These are phyloP conservation scores for Pithys albifrons DNA, from an alignment of 2,113 vertebrate species.

Conservation along the genomic window DNA sequence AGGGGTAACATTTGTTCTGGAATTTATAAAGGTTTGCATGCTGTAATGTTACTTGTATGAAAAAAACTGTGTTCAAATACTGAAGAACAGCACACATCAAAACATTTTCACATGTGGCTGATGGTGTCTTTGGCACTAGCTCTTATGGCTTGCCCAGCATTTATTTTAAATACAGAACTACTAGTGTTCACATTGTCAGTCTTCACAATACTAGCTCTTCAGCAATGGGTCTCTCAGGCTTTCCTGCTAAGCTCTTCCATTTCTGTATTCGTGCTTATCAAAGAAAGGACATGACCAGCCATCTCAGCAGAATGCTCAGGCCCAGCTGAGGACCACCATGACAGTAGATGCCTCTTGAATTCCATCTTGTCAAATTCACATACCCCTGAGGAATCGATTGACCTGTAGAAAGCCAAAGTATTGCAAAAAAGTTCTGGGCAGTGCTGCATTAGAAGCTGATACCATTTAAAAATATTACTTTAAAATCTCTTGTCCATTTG, in stretches of 20 bases:
- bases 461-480: background rate
- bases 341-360: background rate
- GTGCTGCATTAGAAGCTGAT: background rate
- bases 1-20: background rate
- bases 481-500: background rate
- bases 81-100: background rate
- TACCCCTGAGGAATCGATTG: background rate
- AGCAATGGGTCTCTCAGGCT: background rate
- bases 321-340: background rate
- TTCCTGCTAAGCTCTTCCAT: background rate
- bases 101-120: background rate
- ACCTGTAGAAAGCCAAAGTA: background rate
- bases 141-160: background rate
- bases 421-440: background rate
- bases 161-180: background rate
- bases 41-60: background rate
- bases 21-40: background rate
- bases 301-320: background rate
- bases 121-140: background rate
- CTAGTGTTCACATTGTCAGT: background rate
- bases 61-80: background rate
- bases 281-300: accelerated
- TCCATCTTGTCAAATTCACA: background rate
- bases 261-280: background rate
- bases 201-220: background rate